Evolutionary conservation across 1,140 invertebrate species (phyloP), one percentile per base, ranked within the genome.

Genomic region (Dendrolimus kikuchii): DNA sequence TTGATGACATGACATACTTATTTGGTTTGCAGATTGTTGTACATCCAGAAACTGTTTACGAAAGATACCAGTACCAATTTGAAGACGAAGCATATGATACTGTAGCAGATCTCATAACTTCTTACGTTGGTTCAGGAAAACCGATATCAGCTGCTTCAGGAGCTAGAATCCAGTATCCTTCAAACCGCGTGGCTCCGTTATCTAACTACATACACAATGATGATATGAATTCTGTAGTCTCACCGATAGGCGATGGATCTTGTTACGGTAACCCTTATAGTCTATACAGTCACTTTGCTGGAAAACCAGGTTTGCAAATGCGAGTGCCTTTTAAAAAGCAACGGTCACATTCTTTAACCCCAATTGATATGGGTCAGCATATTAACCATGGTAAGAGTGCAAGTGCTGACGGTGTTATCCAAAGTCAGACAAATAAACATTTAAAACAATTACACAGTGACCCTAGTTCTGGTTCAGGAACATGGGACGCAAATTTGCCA

Each of bases 21-120:
- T 7, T 47, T 53, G 5, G 38, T 85, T 23, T 80, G 5, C 69
- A 96, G 93, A 92, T 96, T 45, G 91, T 96, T 0, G 89, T 96
- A 5, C 94, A 95, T 69, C 93, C 93, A 0, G 95, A 96, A 68
- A 97, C 96, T 1, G 95, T 97, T 2, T 97, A 97, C 76, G 95
- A 98, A 80, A 89, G 93, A 61, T 92, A 96, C 5, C 95, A 97
- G 68, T 98, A 95, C 83, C 95, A 96, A 71, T 97, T 99, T 74
- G 97, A 99, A 87, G 96, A 96, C 64, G 96, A 98, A 70, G 92
- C 94, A 0, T 98, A 97, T 70, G 95, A 96, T 69, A 96, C 95
- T 2, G 95, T 99, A 7, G 94, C 96, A 0, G 95, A 98, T 81
- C 89, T 99, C 38, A 96, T 99, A 58, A 97, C 96, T 4, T 98